Base-by-base conservation (phyloP, 2,888 invertebrate species). In the Zygothrica quintamaculata region DNA sequence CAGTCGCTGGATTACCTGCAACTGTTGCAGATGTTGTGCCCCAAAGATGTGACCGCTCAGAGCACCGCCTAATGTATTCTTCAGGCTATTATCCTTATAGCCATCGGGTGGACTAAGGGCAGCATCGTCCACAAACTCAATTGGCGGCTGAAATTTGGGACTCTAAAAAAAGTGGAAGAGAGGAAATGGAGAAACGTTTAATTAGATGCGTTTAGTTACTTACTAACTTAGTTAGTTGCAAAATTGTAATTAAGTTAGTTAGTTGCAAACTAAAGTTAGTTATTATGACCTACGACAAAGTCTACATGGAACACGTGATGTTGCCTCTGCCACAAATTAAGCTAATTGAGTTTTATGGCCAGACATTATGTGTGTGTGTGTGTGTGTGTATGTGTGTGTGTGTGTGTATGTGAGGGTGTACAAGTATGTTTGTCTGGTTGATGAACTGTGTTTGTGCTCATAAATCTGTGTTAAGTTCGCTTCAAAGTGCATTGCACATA, bases 21-120 rank as follows among this genome's bases (percentile, higher is more conserved):
- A 92, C 78, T 92, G 92, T 80, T 92, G 92, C 71, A 93, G 89
- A 88, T 93, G 94, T 88, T 93, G 93, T 40, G 94, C 94, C 43
- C 94, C 93, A 89, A 94, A 94, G 72, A 94, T 93, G 66, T 94
- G 93, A 74, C 93, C 93, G 68, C 93, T 93, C 37, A 94, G 92
- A 77, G 93, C 93, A 26, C 91, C 91, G 4, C 93, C 93, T 0
- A 93, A 91, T 56, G 93, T 93, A 51, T 92, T 92, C 81, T 93
- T 93, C 76, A 94, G 92, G 75, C 95, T 95, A 92, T 95, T 93
- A 89, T 97, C 97, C 91, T 97, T 97, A 92, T 97, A 97, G 7
- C 97, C 97, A 89, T 97, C 97, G 8, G 97, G 97, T 16, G 97
- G 97, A 89, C 96, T 97, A 60, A 97, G 93, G 3, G 97, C 97